Percentiles rank a stretch among this genome's conserved stretches.
Evolutionary conservation across 1,140 invertebrate species (phyloP).

Genomic region (Drosophila pectinifera): DNA sequence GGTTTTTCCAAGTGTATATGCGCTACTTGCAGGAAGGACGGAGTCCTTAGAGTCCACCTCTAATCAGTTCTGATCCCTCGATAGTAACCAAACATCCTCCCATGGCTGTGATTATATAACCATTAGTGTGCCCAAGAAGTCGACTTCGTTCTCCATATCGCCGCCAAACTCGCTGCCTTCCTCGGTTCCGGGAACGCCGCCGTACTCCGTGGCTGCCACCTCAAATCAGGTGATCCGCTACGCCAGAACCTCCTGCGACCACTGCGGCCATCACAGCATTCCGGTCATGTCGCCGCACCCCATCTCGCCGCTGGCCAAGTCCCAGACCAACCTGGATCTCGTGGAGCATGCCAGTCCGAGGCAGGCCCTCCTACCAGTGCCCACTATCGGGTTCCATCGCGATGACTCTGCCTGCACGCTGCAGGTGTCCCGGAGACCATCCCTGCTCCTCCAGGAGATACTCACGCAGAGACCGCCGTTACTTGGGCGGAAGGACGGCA

Average conservation of each 20-base stretch:
- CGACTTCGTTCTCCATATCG: slow-evolving; percentile 67
- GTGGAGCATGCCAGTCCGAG: slow-evolving; percentile 66
- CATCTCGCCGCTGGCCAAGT: slow-evolving; percentile 79
- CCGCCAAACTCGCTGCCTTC: slow-evolving; percentile 31
- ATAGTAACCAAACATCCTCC: slow-evolving; percentile 54
- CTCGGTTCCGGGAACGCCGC: slow-evolving; percentile 20
- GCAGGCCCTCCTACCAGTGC: slow-evolving; percentile 66
- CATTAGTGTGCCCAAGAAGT: slow-evolving; percentile 70
- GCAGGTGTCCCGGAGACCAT: slow-evolving; percentile 79
- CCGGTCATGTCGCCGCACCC: slow-evolving; percentile 78
- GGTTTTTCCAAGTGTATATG: slow-evolving; percentile 5
- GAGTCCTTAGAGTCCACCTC: background rate
- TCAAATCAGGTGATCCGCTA: slow-evolving; percentile 68
- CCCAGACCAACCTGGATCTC: slow-evolving; percentile 76
- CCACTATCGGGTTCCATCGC: slow-evolving; percentile 47
- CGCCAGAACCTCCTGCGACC: slow-evolving; percentile 74
- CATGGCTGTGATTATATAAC: slow-evolving; percentile 70
- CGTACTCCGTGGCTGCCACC: slow-evolving; percentile 20
- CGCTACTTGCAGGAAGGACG: slow-evolving; percentile 3
- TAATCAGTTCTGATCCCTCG: slow-evolving; percentile 2
- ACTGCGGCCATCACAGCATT: slow-evolving; percentile 77
- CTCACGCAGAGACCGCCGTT: slow-evolving; percentile 83
- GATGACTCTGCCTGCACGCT: slow-evolving; percentile 70
- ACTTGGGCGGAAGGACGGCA: slow-evolving; percentile 79
- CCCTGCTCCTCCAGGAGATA: slow-evolving; percentile 79